A percentile compares a stretch with the other conserved stretches of the same genome.
These are phyloP conservation scores for Channa striata DNA, from an alignment of 2,797 vertebrate species.

Conservation along the genomic window DNA sequence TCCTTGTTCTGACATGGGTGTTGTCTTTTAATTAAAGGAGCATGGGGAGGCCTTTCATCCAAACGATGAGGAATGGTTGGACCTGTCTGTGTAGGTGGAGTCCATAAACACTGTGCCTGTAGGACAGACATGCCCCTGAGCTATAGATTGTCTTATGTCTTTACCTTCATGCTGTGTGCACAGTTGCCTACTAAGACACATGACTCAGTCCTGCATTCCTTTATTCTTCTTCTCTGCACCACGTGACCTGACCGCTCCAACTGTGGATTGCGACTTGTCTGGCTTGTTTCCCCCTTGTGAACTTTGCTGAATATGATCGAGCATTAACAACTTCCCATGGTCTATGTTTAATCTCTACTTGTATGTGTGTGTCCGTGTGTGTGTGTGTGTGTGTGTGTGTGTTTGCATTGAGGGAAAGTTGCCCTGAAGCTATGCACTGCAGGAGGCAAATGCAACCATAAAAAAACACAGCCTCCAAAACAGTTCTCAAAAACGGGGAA, in stretches of 20 bases:
- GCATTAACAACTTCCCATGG: not conserved
- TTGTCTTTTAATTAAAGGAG: constrained; percentile 60
- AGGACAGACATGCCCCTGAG: constrained; percentile 47
- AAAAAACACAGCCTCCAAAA: constrained; percentile 25
- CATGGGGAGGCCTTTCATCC: constrained; percentile 48
- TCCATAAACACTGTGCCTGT: constrained; percentile 46
- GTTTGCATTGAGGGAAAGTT: not conserved
- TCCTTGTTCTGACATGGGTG: constrained; percentile 47
- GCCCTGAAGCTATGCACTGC: constrained; percentile 1
- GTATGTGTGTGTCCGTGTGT: not conserved
- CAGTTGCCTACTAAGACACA: constrained; percentile 35
- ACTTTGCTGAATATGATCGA: constrained; percentile 13
- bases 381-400: not conserved
- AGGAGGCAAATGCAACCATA: constrained; percentile 1
- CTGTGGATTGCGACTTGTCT: constrained; percentile 20
- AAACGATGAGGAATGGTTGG: constrained; percentile 45
- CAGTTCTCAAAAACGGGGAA: constrained; percentile 20
- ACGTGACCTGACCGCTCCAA: constrained; percentile 24
- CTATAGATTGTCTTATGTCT: constrained; percentile 43
- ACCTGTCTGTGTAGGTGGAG: constrained; percentile 32
- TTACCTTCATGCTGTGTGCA: constrained; percentile 44
- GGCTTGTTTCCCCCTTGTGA: constrained; percentile 15
- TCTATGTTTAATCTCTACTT: constrained; percentile 12
- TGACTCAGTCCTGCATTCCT: constrained; percentile 42
- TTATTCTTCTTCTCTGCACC: constrained; percentile 27